These are phyloP conservation scores for Hypomecis atomaria DNA, from an alignment of 2,888 invertebrate genomes.

Conservation along the genomic window DNA sequence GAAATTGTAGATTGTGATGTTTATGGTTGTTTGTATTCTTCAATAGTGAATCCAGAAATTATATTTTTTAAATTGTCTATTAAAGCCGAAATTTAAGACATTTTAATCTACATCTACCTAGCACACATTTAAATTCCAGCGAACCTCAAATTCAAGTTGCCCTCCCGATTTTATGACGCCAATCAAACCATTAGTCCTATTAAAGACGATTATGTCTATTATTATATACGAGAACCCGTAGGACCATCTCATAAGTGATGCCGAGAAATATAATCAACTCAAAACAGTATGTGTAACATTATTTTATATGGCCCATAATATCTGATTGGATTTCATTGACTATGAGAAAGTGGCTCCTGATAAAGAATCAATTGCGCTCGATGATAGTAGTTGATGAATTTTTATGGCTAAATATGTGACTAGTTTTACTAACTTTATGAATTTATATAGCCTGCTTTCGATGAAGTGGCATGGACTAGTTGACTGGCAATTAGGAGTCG, in stretches of 20 bases:
- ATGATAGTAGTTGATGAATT: conserved; percentile 20
- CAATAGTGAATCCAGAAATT: too few species aligned
- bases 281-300: conserved; percentile 34
- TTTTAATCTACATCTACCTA: not conserved
- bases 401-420: conserved; percentile 22
- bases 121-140: conserved; percentile 13
- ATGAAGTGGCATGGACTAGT: not conserved
- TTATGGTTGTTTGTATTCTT: too few species aligned
- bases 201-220: conserved; percentile 69
- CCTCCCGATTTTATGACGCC: conserved; percentile 69
- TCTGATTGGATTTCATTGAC: conserved; percentile 31
- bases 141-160: conserved; percentile 24
- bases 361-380: conserved; percentile 25
- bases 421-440: conserved; percentile 19
- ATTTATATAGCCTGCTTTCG: conserved; percentile 11
- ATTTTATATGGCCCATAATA: conserved; percentile 28
- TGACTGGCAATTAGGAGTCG: not conserved
- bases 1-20: too few species aligned
- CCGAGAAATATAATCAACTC: conserved; percentile 46
- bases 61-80: too few species aligned
- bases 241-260: conserved; percentile 59
- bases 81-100: too few species aligned
- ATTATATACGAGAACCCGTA: conserved; percentile 58
- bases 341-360: conserved; percentile 26
- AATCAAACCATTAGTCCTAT: conserved; percentile 73